Base-by-base conservation (phyloP, 1,140 invertebrate species). In the Zaprionus taronus region DNA sequence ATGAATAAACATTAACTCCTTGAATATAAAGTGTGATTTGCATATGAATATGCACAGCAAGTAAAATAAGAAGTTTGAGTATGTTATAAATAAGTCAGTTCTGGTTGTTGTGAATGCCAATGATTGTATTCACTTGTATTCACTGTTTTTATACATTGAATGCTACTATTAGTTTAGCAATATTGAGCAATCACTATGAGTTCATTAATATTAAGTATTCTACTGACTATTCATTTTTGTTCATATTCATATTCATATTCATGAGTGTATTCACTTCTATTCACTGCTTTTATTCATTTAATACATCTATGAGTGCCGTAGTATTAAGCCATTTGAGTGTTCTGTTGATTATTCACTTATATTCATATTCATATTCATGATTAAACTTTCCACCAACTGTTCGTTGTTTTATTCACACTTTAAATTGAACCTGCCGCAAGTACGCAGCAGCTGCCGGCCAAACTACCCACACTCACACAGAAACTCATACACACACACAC, bases 361-460 rank as follows among this genome's bases (percentile, higher is more conserved):
- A n/a, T 41, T 41, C 15, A n/a, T 41, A n/a, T 41, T 2, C 38
- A 41, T 41, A 41, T 41, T 41, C 15, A 11, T 34, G 9, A 34
- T 11, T 34, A 34, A 34, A 34, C 9, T 34, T 9, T 4, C 31
- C 31, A 34, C 9, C 24, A 58, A 20, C 11, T 38, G 14, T 38
- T 58, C 20, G 7, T 14, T 2, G 14, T 15, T 38, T 38, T 26
- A 60, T 41, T 36, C 38, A 56, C n/a, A 20, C 14, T 28, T 15
- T 36, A 24, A 17, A 4, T 6, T 34, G 9, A 62, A 62, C 61
- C 61, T 63, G 68, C 57, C 22, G 26, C 38, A 56, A 47, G 22
- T 64, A 56, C 36, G 38, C 41, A 60, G 65, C 66, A 68, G 66
- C 51, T 72, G 44, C 63, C 41, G 24, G 11, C 14, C 26, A 28